A percentile compares a stretch with the other conserved stretches of the same genome.
These are phyloP conservation scores for Ormyrus nitidulus DNA, from an alignment of 2,888 invertebrate genomes.

Conservation along the genomic window DNA sequence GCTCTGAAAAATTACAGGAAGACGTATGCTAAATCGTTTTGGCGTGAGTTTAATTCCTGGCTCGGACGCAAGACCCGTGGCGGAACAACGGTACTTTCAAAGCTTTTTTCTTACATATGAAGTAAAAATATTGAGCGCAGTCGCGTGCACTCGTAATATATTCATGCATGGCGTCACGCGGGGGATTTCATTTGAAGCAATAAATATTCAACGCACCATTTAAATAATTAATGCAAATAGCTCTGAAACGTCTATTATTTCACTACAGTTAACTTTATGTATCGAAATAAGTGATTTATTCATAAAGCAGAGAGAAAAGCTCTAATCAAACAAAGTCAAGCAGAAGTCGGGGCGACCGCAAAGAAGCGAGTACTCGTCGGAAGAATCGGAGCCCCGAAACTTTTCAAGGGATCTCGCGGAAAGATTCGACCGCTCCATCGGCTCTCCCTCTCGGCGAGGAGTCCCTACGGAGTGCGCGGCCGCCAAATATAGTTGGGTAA, in stretches of 20 bases:
- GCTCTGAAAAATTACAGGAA: slow-evolving; percentile 10
- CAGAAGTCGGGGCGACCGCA: neutral
- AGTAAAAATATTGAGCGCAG: too few relatives aligned
- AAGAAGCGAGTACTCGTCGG: neutral
- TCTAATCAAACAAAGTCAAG: neutral
- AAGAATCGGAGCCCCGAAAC: neutral
- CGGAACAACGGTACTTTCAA: neutral
- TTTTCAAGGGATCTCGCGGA: neutral
- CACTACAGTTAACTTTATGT: too few relatives aligned
- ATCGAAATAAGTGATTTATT: too few relatives aligned
- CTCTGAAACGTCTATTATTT: too few relatives aligned
- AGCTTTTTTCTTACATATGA: too few relatives aligned
- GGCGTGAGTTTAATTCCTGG: slow-evolving; percentile 31
- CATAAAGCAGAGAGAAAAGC: too few relatives aligned
- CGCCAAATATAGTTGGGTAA: slow-evolving; percentile 79
- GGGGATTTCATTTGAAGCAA: too few relatives aligned
- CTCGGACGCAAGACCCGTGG: slow-evolving; percentile 15
- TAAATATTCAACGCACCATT: too few relatives aligned
- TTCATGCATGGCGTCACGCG: too few relatives aligned
- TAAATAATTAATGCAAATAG: too few relatives aligned
- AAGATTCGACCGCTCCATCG: neutral
- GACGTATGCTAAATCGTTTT: slow-evolving; percentile 7
- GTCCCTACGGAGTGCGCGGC: slow-evolving; percentile 55
- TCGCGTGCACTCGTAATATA: too few relatives aligned
- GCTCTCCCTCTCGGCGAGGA: slow-evolving; percentile 34